Evolutionary conservation across 2,113 vertebrate species (phyloP).

Genomic region (Elaphurus davidianus): DNA sequence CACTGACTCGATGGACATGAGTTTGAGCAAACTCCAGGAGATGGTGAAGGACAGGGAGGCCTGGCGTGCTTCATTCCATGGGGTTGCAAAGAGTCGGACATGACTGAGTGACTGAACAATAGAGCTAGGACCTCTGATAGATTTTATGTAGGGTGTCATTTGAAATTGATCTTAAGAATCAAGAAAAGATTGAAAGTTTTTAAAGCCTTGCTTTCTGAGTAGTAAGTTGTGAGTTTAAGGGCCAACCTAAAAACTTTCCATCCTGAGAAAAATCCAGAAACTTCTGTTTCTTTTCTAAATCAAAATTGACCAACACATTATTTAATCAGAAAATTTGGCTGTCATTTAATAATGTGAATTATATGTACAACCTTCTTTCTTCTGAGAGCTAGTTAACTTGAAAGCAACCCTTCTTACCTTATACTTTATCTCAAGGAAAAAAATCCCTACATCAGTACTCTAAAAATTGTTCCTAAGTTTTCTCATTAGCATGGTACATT

Average conservation of each 20-base stretch:
- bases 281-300: not conserved
- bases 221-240: not conserved
- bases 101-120: not conserved
- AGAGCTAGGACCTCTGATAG: not conserved
- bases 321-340: not conserved
- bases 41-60: not conserved
- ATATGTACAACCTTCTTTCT: not conserved
- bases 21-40: not conserved
- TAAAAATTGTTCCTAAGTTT: not conserved
- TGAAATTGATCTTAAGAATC: not conserved
- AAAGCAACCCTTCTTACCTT: not conserved
- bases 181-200: not conserved
- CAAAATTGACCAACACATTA: not conserved
- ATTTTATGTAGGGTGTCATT: not conserved
- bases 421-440: not conserved
- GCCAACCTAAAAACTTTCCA: not conserved
- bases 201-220: not conserved
- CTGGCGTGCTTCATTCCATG: not conserved
- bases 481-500: not conserved
- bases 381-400: not conserved
- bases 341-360: not conserved
- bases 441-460: not conserved
- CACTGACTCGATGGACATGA: not conserved
- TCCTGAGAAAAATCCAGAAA: not conserved
- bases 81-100: not conserved